Percentiles rank a stretch among this genome's conserved stretches.
phyloP scores from a whole-genome alignment of 2,888 invertebrate genomes.

The Zele albiditarsus region DNA sequence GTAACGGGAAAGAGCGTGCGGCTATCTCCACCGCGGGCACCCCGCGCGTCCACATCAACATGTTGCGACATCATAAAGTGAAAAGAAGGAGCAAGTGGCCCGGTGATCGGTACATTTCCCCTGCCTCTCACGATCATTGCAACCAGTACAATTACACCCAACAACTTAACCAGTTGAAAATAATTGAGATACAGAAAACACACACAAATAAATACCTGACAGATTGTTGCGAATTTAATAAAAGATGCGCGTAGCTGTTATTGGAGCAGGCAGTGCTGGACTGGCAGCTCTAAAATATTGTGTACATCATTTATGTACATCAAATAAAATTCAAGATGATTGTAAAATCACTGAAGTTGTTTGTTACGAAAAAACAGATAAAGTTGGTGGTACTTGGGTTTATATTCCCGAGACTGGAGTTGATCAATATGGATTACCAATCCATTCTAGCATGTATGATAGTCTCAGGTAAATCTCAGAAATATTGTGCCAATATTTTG shows the following conservation, averaged over 20 bases:
- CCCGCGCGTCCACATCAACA: slow-evolving; percentile 10
- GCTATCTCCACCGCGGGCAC: slow-evolving; percentile 29
- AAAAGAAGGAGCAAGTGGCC: slow-evolving; percentile 35
- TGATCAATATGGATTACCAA: slow-evolving; percentile 85
- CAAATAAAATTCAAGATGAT: slow-evolving; percentile 69
- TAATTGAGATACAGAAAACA: not conserved
- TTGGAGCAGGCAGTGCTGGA: slow-evolving; percentile 94
- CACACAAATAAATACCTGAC: not conserved
- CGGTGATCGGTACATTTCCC: slow-evolving; percentile 25
- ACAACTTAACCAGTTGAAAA: not conserved
- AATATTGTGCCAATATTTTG: not conserved
- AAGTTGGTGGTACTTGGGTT: slow-evolving; percentile 93
- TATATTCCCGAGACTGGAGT: slow-evolving; percentile 84
- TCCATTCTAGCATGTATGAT: slow-evolving; percentile 94
- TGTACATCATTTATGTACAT: slow-evolving; percentile 59
- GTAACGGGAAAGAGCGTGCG: slow-evolving; percentile 6
- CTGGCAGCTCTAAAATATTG: slow-evolving; percentile 85
- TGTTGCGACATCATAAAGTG: slow-evolving; percentile 32
- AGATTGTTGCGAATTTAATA: not conserved
- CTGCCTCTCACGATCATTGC: slow-evolving; percentile 20
- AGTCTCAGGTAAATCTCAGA: slow-evolving; percentile 80
- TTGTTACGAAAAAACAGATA: slow-evolving; percentile 84
- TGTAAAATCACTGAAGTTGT: slow-evolving; percentile 73
- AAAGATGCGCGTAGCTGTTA: slow-evolving; percentile 78
- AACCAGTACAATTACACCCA: slow-evolving; percentile 7